phyloP scores from a whole-genome alignment of 1,140 invertebrate genomes.

The Drosophila carrolli region DNA sequence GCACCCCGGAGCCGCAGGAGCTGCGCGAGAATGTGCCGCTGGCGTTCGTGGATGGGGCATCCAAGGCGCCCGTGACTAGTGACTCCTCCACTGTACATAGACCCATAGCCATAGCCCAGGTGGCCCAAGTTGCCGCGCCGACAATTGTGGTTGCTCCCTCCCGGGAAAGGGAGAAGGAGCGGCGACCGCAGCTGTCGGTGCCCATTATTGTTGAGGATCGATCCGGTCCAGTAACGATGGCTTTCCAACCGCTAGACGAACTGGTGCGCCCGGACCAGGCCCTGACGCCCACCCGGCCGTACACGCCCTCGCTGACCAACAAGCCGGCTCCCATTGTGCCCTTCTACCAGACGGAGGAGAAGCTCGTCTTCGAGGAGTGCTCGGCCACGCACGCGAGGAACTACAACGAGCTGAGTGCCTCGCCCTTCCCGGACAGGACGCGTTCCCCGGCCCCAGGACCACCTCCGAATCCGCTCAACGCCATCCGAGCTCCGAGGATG shows the following conservation, averaged over 20 bases:
- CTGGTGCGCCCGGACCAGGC: constrained; percentile 85
- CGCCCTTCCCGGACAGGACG: constrained; percentile 86
- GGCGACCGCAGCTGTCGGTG: constrained; percentile 60
- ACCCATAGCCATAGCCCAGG: constrained; percentile 72
- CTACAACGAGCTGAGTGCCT: constrained; percentile 86
- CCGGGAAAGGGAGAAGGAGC: constrained; percentile 1
- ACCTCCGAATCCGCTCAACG: constrained; percentile 87
- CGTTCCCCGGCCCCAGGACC: constrained; percentile 87
- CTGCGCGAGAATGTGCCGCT: constrained; percentile 82
- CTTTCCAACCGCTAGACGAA: constrained; percentile 87
- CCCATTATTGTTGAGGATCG: constrained; percentile 76
- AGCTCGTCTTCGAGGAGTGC: constrained; percentile 87
- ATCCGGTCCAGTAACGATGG: constrained; percentile 84
- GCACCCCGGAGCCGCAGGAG: constrained; percentile 85
- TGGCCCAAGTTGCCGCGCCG: constrained; percentile 19
- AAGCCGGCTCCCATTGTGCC: constrained; percentile 88
- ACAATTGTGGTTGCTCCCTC: constrained; percentile 40
- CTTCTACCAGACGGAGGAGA: constrained; percentile 87
- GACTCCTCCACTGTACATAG: constrained; percentile 62
- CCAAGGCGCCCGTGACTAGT: constrained; percentile 33
- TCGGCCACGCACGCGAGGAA: constrained; percentile 85
- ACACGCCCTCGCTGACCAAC: constrained; percentile 88
- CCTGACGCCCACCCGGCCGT: constrained; percentile 84
- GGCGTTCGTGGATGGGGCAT: constrained; percentile 75
- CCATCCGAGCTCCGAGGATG: constrained; percentile 86